These are phyloP conservation scores for Amorpha juglandis DNA, from an alignment of 2,888 invertebrate species.

Conservation along the genomic window DNA sequence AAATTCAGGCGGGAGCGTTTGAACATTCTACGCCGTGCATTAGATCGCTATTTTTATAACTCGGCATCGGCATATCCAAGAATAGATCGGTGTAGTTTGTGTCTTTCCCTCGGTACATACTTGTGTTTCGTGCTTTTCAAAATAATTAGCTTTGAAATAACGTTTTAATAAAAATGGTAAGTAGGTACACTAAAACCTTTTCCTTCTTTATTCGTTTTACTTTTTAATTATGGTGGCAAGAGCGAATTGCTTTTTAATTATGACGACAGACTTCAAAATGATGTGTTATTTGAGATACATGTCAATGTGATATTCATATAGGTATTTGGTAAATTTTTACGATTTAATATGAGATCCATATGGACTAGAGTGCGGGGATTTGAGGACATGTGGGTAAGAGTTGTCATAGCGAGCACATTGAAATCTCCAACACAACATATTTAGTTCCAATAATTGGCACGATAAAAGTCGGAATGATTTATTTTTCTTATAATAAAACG, in stretches of 20 bases:
- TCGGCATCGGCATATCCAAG: constrained; percentile 68
- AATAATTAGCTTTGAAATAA: constrained; percentile 14
- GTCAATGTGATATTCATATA: background rate
- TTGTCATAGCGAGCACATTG: background rate
- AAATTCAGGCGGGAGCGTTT: constrained; percentile 64
- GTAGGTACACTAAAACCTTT: constrained; percentile 45
- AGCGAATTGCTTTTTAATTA: background rate
- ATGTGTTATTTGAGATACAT: constrained; percentile 17
- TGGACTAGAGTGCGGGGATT: constrained; percentile 61
- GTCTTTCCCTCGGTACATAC: constrained; percentile 49
- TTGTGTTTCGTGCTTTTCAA: constrained; percentile 33
- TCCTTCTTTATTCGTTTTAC: constrained; percentile 28
- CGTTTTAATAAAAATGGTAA: constrained; percentile 46
- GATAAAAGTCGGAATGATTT: background rate
- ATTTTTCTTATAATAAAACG: no score
- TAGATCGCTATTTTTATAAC: constrained; percentile 70
- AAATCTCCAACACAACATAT: background rate
- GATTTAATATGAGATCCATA: constrained; percentile 59
- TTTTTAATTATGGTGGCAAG: background rate
- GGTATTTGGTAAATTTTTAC: constrained; percentile 6
- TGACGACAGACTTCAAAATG: background rate
- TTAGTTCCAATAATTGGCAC: background rate
- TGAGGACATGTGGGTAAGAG: constrained; percentile 38
- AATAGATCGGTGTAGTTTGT: constrained; percentile 69
- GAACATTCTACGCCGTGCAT: constrained; percentile 49